phyloP scores from a whole-genome alignment of 2,113 vertebrate genomes.

The Mystacornis crossleyi region DNA sequence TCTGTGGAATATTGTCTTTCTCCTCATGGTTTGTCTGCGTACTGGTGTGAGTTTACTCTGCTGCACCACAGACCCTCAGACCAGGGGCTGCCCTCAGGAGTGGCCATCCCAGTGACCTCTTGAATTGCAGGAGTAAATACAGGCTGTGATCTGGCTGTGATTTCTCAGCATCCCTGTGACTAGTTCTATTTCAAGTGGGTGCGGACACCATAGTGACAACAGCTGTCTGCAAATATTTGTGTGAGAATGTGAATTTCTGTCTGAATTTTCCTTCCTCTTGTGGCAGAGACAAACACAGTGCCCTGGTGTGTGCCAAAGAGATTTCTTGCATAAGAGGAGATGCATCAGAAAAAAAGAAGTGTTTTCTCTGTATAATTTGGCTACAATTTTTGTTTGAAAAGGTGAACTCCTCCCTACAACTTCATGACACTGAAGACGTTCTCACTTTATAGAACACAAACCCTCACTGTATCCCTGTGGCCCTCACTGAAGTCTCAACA shows the following conservation, averaged over 20 bases:
- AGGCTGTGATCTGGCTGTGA: not conserved
- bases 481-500: not conserved
- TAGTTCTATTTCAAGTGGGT: not conserved
- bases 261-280: not conserved
- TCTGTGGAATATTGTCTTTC: fast-evolving
- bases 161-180: not conserved
- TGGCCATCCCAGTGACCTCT: not conserved
- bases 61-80: not conserved
- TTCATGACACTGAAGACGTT: not conserved
- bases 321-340: not conserved
- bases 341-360: not conserved
- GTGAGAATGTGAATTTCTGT: not conserved
- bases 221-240: not conserved
- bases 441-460: not conserved
- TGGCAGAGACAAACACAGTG: not conserved
- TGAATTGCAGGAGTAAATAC: not conserved
- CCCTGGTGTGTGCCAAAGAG: not conserved
- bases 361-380: not conserved
- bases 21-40: fast-evolving
- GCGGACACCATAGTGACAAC: not conserved
- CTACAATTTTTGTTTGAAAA: not conserved
- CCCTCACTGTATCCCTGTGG: not conserved
- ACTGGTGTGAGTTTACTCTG: not conserved
- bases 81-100: not conserved
- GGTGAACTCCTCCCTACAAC: not conserved